These are phyloP conservation scores for Agonum fuliginosum DNA, from an alignment of 2,888 invertebrate species.

Conservation along the genomic window DNA sequence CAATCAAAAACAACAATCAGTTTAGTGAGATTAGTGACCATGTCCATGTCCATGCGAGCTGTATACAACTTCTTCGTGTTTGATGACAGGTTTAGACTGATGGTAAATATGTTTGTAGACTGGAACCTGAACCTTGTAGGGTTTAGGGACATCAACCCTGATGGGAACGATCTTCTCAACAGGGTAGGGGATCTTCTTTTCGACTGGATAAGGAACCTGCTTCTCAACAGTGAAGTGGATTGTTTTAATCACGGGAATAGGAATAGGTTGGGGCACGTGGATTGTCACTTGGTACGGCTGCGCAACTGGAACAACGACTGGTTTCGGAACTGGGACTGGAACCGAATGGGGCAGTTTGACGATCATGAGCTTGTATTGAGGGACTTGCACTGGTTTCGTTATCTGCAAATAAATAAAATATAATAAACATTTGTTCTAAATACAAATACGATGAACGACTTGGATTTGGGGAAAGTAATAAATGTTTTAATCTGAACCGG, in stretches of 20 bases:
- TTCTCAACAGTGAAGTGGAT: conserved; percentile 82
- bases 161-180: conserved; percentile 82
- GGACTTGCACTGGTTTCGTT: conserved; percentile 78
- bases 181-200: conserved; percentile 79
- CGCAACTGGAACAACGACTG: conserved; percentile 75
- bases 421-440: too few species aligned
- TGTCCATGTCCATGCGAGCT: conserved; percentile 25
- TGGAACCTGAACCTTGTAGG: conserved; percentile 82
- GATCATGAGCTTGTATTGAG: conserved; percentile 75
- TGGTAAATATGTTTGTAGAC: conserved; percentile 84
- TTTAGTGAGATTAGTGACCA: conserved; percentile 9
- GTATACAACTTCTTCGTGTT: conserved; percentile 31
- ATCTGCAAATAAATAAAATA: conserved; percentile 75
- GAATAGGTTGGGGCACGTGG: conserved; percentile 81
- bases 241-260: conserved; percentile 81
- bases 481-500: too few species aligned
- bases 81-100: conserved; percentile 64
- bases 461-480: too few species aligned
- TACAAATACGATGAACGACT: too few species aligned
- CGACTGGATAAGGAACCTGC: conserved; percentile 82
- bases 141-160: conserved; percentile 80
- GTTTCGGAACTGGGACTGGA: conserved; percentile 76
- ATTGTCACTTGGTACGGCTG: conserved; percentile 71
- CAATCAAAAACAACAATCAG: background rate
- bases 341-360: conserved; percentile 72